phyloP scores from a whole-genome alignment of 2,113 vertebrate genomes.

The Turnix velox region DNA sequence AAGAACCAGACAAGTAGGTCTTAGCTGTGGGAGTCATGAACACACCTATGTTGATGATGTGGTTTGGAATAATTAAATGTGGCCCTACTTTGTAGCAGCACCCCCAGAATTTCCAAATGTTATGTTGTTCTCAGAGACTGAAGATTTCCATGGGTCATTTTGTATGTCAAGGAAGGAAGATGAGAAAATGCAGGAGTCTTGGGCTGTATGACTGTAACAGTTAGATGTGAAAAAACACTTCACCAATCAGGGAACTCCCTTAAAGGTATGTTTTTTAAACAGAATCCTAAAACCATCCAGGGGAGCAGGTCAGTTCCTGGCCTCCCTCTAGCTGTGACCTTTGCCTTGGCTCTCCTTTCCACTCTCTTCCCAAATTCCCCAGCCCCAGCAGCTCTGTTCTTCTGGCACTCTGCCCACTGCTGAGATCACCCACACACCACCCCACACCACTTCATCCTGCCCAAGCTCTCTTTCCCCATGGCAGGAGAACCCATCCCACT shows the following conservation, averaged over 20 bases:
- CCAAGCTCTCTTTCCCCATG: accelerated
- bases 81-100: background rate
- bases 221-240: background rate
- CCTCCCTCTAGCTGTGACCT: background rate
- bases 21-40: accelerated
- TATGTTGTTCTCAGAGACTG: background rate
- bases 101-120: background rate
- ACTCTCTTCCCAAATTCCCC: background rate
- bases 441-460: background rate
- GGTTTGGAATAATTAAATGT: background rate
- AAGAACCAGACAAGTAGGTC: background rate
- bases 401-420: accelerated
- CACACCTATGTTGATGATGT: background rate
- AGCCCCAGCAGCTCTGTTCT: background rate
- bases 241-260: background rate
- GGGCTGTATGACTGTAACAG: background rate
- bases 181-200: background rate
- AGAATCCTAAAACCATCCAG: background rate
- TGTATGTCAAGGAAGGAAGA: background rate
- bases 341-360: background rate
- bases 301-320: background rate
- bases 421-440: accelerated
- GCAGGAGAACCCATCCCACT: background rate
- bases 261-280: background rate
- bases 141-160: background rate